Conservation (phyloP, 2,797 vertebrate genomes). For the Liasis olivaceus region DNA sequence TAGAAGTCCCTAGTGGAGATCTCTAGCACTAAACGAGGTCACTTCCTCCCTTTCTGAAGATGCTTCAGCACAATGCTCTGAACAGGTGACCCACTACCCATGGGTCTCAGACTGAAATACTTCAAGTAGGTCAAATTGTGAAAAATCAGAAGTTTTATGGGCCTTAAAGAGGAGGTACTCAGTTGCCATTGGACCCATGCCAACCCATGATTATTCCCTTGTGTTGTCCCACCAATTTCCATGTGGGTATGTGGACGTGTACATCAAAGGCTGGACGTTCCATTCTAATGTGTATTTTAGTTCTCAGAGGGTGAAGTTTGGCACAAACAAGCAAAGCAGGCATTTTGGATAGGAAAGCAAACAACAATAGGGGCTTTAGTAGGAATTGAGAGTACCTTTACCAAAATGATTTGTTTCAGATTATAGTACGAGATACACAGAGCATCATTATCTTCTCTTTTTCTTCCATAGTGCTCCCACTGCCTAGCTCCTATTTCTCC, state of each 20-base stretch:
- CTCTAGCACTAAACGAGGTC: background rate
- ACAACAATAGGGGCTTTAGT: background rate
- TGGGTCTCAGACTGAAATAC: no score
- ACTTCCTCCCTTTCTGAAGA: background rate
- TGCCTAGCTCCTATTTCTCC: background rate
- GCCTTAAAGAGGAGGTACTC: background rate
- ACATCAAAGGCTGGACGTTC: background rate
- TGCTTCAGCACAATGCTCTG: background rate
- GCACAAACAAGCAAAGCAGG: background rate
- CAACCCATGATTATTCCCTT: background rate
- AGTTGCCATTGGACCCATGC: background rate
- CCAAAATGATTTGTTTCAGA: background rate
- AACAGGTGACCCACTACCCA: background rate
- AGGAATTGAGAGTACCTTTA: background rate
- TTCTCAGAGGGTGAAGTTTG: constrained; percentile 10
- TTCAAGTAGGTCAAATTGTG: background rate
- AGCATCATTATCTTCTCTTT: background rate
- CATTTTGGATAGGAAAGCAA: background rate
- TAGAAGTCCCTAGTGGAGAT: background rate
- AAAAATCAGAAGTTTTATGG: background rate
- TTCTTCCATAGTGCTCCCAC: background rate
- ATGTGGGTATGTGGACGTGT: background rate
- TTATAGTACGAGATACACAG: background rate
- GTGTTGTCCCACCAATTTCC: background rate
- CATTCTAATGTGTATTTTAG: background rate